Evolutionary conservation across 2,888 invertebrate genomes (phyloP).

Genomic region (Himalopsyche kuldschensis): DNA sequence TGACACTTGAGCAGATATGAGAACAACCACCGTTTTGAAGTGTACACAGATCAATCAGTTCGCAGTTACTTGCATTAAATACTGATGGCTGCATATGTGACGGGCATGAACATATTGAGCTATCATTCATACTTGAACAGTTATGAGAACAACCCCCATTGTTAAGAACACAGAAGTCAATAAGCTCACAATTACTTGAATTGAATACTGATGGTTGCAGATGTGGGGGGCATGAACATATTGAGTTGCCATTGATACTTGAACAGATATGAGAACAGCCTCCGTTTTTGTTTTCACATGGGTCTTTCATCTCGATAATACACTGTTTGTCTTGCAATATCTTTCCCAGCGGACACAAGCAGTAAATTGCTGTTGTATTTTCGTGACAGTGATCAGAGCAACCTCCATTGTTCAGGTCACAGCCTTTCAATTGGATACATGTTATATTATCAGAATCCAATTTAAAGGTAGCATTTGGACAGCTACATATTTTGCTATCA

Average conservation of each 20-base stretch:
- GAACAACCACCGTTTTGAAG: conserved; percentile 44
- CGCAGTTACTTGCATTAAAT: conserved; percentile 41
- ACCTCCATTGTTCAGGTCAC: conserved; percentile 40
- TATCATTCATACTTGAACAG: conserved; percentile 22
- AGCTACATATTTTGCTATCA: neutral
- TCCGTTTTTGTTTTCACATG: neutral
- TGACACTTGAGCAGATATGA: conserved; percentile 36
- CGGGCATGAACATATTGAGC: conserved; percentile 48
- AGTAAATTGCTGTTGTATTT: neutral
- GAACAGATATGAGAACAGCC: neutral
- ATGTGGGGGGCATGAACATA: conserved; percentile 47
- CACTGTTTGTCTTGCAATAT: neutral
- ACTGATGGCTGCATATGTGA: conserved; percentile 43
- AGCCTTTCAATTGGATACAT: conserved; percentile 44
- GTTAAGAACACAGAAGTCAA: conserved; percentile 45
- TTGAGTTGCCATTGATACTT: conserved; percentile 41
- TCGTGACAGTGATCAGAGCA: conserved; percentile 15
- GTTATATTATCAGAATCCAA: conserved; percentile 45
- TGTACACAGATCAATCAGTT: conserved; percentile 43
- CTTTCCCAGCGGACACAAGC: neutral
- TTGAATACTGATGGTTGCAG: conserved; percentile 42
- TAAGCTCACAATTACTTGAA: conserved; percentile 41
- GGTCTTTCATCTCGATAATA: neutral
- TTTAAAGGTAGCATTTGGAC: conserved; percentile 30
- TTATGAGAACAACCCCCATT: conserved; percentile 44